phyloP scores from a whole-genome alignment of 2,113 vertebrate species.

The human region GRCh38 chr1:222630501-222631000 shows the following conservation, averaged over 20 bases:
- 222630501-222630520: neutral
- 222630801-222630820: neutral
- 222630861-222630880: neutral
- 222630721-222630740: neutral
- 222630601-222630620: neutral
- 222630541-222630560: neutral
- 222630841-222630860: neutral
- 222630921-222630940: neutral
- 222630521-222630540: neutral
- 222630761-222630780: neutral
- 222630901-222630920: neutral
- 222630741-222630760: neutral
- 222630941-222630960: neutral
- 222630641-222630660: neutral
- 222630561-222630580: neutral
- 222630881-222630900: neutral
- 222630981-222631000: neutral
- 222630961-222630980: accelerated
- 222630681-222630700: neutral
- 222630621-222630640: slow-evolving; percentile 5
- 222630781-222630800: neutral
- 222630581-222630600: neutral
- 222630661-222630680: neutral
- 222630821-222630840: neutral
- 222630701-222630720: neutral